phyloP scores from a whole-genome alignment of 2,888 invertebrate genomes.

The Phasia obesa region DNA sequence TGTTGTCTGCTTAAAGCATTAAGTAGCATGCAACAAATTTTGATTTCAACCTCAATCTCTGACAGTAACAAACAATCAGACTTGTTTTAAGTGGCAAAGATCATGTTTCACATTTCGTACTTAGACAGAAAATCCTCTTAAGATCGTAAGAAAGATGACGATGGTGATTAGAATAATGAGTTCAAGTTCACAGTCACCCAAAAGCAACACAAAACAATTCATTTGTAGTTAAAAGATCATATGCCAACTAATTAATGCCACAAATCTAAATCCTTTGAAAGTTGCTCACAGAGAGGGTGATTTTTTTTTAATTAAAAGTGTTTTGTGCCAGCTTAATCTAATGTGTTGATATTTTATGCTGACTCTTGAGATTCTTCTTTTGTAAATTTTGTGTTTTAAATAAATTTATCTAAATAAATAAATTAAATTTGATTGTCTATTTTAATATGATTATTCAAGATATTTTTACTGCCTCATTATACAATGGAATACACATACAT shows the following conservation, averaged over 20 bases:
- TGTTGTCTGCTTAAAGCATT: conserved; percentile 19
- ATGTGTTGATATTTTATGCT: not conserved
- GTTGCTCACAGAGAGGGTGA: not conserved
- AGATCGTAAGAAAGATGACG: conserved; percentile 57
- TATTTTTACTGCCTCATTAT: too few species aligned
- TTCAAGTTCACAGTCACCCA: conserved; percentile 66
- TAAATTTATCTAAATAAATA: too few species aligned
- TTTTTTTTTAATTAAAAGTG: not conserved
- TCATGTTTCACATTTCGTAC: conserved; percentile 58
- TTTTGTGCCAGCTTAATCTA: not conserved
- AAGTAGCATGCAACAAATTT: conserved; percentile 54
- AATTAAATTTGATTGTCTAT: too few species aligned
- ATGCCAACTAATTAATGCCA: conserved; percentile 57
- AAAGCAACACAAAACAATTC: conserved; percentile 19
- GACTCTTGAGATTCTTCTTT: too few species aligned
- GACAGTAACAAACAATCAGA: conserved; percentile 50
- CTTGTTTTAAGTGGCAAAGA: conserved; percentile 62
- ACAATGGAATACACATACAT: too few species aligned
- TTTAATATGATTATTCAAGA: too few species aligned
- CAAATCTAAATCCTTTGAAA: conserved; percentile 32
- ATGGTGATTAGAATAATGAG: conserved; percentile 42
- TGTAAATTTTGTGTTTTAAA: too few species aligned
- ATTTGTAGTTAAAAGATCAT: conserved; percentile 23
- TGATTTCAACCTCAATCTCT: conserved; percentile 33
- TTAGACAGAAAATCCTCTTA: conserved; percentile 53